phyloP scores from a whole-genome alignment of 1,140 invertebrate species.

The Apis cerana region DNA sequence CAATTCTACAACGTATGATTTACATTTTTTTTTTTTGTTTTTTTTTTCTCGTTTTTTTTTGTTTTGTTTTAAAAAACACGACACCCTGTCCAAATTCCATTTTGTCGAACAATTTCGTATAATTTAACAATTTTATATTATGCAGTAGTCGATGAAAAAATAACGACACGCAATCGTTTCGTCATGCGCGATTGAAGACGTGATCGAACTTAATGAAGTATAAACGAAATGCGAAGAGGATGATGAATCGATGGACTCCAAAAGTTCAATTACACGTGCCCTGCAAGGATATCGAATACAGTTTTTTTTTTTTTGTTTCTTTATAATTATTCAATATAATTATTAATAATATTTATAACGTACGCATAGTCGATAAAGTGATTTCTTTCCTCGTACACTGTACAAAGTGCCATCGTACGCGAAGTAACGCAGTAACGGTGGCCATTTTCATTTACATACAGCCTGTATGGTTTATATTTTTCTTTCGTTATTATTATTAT shows the following conservation, averaged over 20 bases:
- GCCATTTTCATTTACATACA: conserved; percentile 46
- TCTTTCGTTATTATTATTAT: not conserved
- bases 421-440: not conserved
- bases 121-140: not conserved
- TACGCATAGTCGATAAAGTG: conserved; percentile 73
- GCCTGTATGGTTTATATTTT: conserved; percentile 9
- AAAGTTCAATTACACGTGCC: conserved; percentile 51
- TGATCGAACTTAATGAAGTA: conserved; percentile 7
- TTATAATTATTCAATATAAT: conserved; percentile 72
- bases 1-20: no score
- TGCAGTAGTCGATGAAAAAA: not conserved
- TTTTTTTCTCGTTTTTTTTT: not conserved
- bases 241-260: conserved; percentile 48
- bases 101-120: not conserved
- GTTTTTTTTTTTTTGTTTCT: conserved; percentile 49
- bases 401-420: conserved; percentile 67
- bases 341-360: conserved; percentile 77
- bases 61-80: not conserved
- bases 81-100: not conserved
- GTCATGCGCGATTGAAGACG: not conserved
- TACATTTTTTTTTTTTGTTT: not conserved
- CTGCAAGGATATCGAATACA: conserved; percentile 70
- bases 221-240: conserved; percentile 24
- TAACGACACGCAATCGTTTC: no score
- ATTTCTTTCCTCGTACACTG: conserved; percentile 70